Percentiles rank a stretch among this genome's conserved stretches.
Evolutionary conservation across 1,140 invertebrate genomes (phyloP).

Genomic region (Cotesia typhae): DNA sequence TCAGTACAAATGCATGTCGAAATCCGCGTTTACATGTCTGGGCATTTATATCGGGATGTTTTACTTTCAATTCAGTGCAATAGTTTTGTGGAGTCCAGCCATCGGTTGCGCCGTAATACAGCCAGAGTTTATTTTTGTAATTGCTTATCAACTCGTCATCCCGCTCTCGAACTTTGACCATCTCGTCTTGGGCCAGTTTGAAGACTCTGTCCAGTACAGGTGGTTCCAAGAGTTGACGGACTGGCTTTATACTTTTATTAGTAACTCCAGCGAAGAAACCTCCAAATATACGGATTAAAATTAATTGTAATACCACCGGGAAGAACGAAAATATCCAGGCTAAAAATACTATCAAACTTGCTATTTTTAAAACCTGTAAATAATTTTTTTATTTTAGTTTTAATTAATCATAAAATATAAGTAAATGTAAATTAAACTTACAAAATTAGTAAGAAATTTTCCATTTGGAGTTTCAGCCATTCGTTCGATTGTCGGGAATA

Average conservation of each 20-base stretch:
- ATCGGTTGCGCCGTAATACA: slow-evolving; percentile 81
- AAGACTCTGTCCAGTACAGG: slow-evolving; percentile 67
- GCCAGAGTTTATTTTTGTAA: slow-evolving; percentile 70
- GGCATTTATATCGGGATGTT: slow-evolving; percentile 72
- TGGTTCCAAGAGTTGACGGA: slow-evolving; percentile 67
- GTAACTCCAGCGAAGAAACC: slow-evolving; percentile 61
- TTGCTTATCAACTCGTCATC: slow-evolving; percentile 67
- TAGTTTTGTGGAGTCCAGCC: slow-evolving; percentile 78
- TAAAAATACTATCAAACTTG: slow-evolving; percentile 67
- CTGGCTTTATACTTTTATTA: slow-evolving; percentile 55
- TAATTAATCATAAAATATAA: background rate
- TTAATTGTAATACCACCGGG: slow-evolving; percentile 65
- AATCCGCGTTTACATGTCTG: slow-evolving; percentile 72
- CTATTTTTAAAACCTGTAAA: slow-evolving; percentile 61
- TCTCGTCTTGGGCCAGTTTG: slow-evolving; percentile 72
- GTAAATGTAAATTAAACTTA: slow-evolving; percentile 47
- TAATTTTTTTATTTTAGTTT: background rate
- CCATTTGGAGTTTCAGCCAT: slow-evolving; percentile 80
- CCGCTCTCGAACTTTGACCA: slow-evolving; percentile 69
- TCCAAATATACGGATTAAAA: slow-evolving; percentile 67
- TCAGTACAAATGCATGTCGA: slow-evolving; percentile 81
- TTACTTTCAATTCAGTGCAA: slow-evolving; percentile 70
- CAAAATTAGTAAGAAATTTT: slow-evolving; percentile 66
- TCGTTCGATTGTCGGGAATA: slow-evolving; percentile 85
- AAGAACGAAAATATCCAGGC: slow-evolving; percentile 70